These are phyloP conservation scores for Tarsius wallacei DNA, from an alignment of 2,797 vertebrate genomes.

Conservation along the genomic window DNA sequence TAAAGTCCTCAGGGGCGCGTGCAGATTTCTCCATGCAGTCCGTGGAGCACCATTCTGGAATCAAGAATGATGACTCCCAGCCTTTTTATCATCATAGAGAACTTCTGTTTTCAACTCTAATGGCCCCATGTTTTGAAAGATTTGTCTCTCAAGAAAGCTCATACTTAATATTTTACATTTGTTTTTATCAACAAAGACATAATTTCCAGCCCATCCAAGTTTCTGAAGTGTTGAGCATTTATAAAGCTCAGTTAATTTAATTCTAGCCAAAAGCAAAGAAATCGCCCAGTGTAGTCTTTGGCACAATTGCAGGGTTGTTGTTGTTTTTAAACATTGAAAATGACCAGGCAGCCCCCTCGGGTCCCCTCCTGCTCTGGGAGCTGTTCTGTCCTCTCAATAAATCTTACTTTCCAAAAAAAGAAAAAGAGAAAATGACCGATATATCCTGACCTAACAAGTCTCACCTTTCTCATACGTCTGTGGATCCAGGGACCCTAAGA, in stretches of 20 bases:
- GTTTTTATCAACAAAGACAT: slow-evolving; percentile 20
- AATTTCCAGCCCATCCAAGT: not conserved
- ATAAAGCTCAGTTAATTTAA: slow-evolving; percentile 21
- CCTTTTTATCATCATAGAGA: slow-evolving; percentile 38
- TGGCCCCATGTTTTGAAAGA: not conserved
- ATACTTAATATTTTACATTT: slow-evolving; percentile 46
- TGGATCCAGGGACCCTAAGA: not conserved
- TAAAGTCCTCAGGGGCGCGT: not conserved
- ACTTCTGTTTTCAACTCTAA: not conserved
- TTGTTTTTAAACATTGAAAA: not conserved
- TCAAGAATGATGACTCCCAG: not conserved
- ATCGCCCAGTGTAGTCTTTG: not conserved
- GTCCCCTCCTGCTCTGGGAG: no score
- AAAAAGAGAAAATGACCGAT: not conserved
- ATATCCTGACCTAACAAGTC: not conserved
- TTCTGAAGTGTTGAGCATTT: slow-evolving; percentile 1
- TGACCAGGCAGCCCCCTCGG: not conserved
- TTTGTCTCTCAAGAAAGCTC: slow-evolving; percentile 23
- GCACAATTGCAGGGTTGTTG: not conserved
- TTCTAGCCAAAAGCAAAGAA: slow-evolving; percentile 26
- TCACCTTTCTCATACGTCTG: not conserved
- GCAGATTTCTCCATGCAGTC: not conserved
- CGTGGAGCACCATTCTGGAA: not conserved
- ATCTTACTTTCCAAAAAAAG: no score
- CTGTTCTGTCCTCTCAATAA: no score